phyloP scores from a whole-genome alignment of 2,888 invertebrate genomes.

The Aspidapion aeneum region DNA sequence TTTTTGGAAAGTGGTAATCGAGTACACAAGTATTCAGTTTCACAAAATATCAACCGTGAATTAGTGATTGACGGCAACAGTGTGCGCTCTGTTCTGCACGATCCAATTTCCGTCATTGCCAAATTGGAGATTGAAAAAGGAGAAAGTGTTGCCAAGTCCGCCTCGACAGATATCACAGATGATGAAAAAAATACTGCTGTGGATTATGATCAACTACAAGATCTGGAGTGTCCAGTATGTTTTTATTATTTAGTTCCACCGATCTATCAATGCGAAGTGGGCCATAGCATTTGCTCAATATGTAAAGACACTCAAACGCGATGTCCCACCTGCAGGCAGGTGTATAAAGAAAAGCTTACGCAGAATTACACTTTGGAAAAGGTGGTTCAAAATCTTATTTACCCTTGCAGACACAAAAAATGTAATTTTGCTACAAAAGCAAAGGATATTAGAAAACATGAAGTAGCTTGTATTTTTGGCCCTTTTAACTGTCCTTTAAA shows the following conservation, averaged over 20 bases:
- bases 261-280: slow-evolving; percentile 38
- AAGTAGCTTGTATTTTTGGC: slow-evolving; percentile 28
- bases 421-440: slow-evolving; percentile 33
- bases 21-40: slow-evolving; percentile 14
- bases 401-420: slow-evolving; percentile 37
- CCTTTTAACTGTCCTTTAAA: slow-evolving; percentile 30
- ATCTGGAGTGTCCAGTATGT: slow-evolving; percentile 42
- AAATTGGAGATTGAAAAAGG: slow-evolving; percentile 26
- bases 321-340: slow-evolving; percentile 38
- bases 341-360: slow-evolving; percentile 29
- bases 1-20: slow-evolving; percentile 26
- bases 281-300: slow-evolving; percentile 39
- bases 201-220: slow-evolving; percentile 12
- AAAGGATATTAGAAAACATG: slow-evolving; percentile 30
- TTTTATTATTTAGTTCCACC: slow-evolving; percentile 42
- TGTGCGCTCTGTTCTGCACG: slow-evolving; percentile 25
- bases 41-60: slow-evolving; percentile 20
- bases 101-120: slow-evolving; percentile 31
- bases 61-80: slow-evolving; percentile 27
- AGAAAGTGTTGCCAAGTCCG: too few relatives aligned
- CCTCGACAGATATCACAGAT: background rate
- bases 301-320: slow-evolving; percentile 33
- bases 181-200: background rate
- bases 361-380: slow-evolving; percentile 40
- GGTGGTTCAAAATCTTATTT: slow-evolving; percentile 35